These are phyloP conservation scores for Setipinna tenuifilis DNA, from an alignment of 2,797 vertebrate genomes.

Conservation along the genomic window DNA sequence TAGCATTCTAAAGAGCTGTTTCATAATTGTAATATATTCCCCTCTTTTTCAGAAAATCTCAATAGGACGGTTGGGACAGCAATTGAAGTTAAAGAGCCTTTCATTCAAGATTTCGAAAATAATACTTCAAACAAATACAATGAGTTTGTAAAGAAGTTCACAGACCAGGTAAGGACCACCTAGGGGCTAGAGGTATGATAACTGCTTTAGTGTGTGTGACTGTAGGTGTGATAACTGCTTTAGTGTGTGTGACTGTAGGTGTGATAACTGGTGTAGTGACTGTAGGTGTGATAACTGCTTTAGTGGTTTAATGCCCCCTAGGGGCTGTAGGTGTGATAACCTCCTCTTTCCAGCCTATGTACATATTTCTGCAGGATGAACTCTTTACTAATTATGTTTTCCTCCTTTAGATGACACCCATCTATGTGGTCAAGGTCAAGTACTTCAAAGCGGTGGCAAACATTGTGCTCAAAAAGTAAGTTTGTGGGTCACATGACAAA, in stretches of 20 bases:
- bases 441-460: neutral
- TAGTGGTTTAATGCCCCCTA: too few species aligned
- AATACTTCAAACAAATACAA: neutral
- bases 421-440: neutral
- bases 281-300: too few species aligned
- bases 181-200: neutral
- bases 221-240: too few species aligned
- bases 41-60: neutral
- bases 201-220: too few species aligned
- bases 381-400: neutral
- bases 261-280: too few species aligned
- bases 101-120: neutral
- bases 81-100: neutral
- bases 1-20: too few species aligned
- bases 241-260: too few species aligned
- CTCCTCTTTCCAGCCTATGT: neutral
- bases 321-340: too few species aligned
- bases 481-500: too few species aligned
- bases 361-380: neutral
- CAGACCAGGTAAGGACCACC: neutral
- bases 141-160: neutral
- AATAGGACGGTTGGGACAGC: neutral
- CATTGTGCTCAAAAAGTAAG: neutral
- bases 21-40: neutral
- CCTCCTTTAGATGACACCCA: neutral